These are phyloP conservation scores for Xylota segnis DNA, from an alignment of 2,888 invertebrate species.

Conservation along the genomic window DNA sequence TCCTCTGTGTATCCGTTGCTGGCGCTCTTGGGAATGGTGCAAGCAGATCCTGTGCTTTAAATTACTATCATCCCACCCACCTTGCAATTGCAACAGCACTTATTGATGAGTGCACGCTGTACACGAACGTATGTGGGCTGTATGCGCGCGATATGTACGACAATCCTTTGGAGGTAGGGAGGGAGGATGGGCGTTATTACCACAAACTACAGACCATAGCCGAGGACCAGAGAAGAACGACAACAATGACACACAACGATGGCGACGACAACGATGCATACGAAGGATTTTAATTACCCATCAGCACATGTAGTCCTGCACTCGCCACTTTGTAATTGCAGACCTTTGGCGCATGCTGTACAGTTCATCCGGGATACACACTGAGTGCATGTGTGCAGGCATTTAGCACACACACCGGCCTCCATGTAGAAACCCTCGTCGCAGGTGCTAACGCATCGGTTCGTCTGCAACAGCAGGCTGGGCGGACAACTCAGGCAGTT, in stretches of 20 bases:
- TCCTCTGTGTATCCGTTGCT: slow-evolving; percentile 9
- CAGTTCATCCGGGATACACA: slow-evolving; percentile 93
- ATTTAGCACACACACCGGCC: slow-evolving; percentile 90
- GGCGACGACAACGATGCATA: slow-evolving; percentile 41
- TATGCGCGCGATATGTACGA: background rate
- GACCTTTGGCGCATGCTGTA: slow-evolving; percentile 90
- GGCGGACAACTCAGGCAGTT: slow-evolving; percentile 91
- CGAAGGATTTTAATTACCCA: slow-evolving; percentile 84
- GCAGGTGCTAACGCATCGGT: slow-evolving; percentile 91
- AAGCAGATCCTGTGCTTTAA: slow-evolving; percentile 12
- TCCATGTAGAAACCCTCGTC: slow-evolving; percentile 90
- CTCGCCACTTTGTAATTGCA: slow-evolving; percentile 92
- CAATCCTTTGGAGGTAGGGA: background rate
- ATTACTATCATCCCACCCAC: slow-evolving; percentile 1
- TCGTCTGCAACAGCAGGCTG: slow-evolving; percentile 89
- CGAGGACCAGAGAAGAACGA: background rate
- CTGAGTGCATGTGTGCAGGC: slow-evolving; percentile 91
- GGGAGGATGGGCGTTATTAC: background rate
- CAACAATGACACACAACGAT: slow-evolving; percentile 23
- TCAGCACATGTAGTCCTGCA: slow-evolving; percentile 92
- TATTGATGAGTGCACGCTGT: slow-evolving; percentile 11
- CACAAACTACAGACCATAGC: background rate
- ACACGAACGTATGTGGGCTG: background rate
- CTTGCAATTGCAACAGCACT: slow-evolving; percentile 13
- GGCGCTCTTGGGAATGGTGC: background rate